phyloP scores from a whole-genome alignment of 2,797 vertebrate genomes.

The Sebastes variabilis region DNA sequence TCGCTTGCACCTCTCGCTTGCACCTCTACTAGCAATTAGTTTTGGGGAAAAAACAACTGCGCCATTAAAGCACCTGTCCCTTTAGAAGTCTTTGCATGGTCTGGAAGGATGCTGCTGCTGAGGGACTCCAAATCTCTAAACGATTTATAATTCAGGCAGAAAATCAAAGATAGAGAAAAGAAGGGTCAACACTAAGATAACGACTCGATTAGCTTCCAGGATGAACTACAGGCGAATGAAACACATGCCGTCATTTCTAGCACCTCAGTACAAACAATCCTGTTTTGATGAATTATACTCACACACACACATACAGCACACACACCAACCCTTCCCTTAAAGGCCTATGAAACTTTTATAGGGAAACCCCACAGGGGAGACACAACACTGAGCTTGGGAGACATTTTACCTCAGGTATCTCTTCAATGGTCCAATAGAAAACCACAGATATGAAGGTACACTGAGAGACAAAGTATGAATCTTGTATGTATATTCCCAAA shows the following conservation, averaged over 20 bases:
- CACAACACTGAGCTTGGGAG: neutral
- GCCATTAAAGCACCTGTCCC: neutral
- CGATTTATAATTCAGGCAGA: conserved; percentile 56
- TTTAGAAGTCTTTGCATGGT: neutral
- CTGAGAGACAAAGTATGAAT: neutral
- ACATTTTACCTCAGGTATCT: neutral
- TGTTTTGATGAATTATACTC: neutral
- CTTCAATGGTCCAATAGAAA: neutral
- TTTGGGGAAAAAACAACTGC: neutral
- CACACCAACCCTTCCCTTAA: neutral
- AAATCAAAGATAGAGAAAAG: conserved; percentile 57
- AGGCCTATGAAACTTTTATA: neutral
- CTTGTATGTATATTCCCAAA: neutral
- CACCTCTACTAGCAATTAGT: neutral
- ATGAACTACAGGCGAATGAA: conserved; percentile 25
- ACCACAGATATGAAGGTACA: neutral
- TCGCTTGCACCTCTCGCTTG: too few relatives aligned
- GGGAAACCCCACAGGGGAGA: neutral
- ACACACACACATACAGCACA: neutral
- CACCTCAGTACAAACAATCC: neutral
- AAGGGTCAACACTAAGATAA: conserved; percentile 39
- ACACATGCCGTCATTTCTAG: neutral
- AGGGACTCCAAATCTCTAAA: conserved; percentile 17
- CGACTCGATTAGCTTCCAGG: conserved; percentile 34
- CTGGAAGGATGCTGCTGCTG: neutral